Evolutionary conservation across 2,113 vertebrate genomes (phyloP), one percentile per base, ranked within the genome.

Genomic region (Entomyzon cyanotis): DNA sequence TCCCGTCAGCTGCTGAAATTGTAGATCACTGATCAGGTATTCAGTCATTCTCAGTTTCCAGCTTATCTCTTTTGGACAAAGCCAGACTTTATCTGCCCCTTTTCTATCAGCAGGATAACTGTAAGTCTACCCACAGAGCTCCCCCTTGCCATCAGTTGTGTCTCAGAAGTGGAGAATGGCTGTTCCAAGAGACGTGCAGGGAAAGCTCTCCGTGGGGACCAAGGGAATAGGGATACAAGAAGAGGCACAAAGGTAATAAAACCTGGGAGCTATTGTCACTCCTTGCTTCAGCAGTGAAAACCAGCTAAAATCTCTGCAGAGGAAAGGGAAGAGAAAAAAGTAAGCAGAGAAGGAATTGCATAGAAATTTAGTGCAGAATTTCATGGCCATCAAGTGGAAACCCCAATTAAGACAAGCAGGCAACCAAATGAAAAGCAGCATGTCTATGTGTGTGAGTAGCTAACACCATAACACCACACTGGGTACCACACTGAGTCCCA

Each of bases 1-100:
- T 91, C 62, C 64, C 90, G 79, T 87, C 95, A 84, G 70, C 81
- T 86, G 58, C 84, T 96, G 96, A 96, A 97, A 97, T 8, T 86
- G 82, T 91, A 97, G 96, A 94, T 82, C 73, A 12, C 67, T 24
- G 62, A 79, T 81, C 9, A 3, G 63, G 55, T 56, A 41, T 84
- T 79, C 25, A 8, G 69, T 52, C 52, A 33, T 68, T 90, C 49
- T 79, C 60, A 60, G 65, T 46, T 92, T 93, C 95, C 88, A 96
- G 87, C 52, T 88, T 96, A 92, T 68, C 82, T 87, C 25, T 93
- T 95, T 87, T 0, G 17, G 73, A 94, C 94, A 96, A 88, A 78
- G 92, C 31, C 30, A 76, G 53, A 81, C 90, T 87, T 90, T 85
- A 96, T 94, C 92, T 95, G 64, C 87, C 89, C 58, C 41, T 31